Evolutionary conservation across 2,888 invertebrate species (phyloP).

Genomic region (Tipula unca): DNA sequence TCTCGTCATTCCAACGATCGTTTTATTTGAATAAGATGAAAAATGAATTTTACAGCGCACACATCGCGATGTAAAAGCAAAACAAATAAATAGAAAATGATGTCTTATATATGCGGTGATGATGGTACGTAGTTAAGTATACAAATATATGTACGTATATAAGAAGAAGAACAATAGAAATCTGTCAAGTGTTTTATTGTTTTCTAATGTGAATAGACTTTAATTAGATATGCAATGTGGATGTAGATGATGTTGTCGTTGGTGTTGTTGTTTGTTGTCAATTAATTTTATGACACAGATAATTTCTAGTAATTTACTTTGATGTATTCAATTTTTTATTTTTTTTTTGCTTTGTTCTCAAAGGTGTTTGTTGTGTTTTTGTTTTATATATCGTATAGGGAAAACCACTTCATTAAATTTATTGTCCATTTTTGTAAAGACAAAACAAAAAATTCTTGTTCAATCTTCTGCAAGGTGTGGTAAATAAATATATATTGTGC

Average conservation of each 20-base stretch:
- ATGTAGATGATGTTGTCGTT: background rate
- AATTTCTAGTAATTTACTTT: background rate
- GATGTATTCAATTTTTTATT: background rate
- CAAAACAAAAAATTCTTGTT: background rate
- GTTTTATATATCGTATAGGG: background rate
- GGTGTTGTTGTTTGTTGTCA: background rate
- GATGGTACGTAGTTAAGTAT: background rate
- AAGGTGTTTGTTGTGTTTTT: background rate
- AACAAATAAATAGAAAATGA: background rate
- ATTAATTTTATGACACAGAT: background rate
- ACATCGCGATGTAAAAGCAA: background rate
- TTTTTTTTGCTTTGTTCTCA: background rate
- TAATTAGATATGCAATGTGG: background rate
- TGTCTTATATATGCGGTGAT: background rate
- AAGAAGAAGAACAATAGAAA: background rate
- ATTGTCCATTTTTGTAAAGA: background rate
- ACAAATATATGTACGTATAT: background rate
- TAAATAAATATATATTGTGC: background rate
- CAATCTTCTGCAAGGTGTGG: slow-evolving; percentile 14
- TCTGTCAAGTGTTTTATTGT: background rate
- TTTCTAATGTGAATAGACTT: background rate
- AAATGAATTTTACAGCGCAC: background rate
- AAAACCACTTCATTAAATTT: slow-evolving; percentile 14
- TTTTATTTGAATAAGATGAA: background rate
- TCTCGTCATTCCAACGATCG: background rate